phyloP scores from a whole-genome alignment of 1,140 invertebrate species.

The Thaumetopoea pityocampa region DNA sequence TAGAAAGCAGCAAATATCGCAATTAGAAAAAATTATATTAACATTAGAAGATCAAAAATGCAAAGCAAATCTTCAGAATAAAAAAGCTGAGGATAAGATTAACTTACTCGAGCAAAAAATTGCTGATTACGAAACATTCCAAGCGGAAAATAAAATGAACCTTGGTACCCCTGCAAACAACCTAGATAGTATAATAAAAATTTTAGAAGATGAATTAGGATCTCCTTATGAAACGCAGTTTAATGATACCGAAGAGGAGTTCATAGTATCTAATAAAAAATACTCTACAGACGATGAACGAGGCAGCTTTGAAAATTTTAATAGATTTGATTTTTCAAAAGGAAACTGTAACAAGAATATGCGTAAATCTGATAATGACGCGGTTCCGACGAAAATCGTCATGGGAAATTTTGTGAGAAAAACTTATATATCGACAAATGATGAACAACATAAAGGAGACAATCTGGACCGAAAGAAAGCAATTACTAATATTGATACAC shows the following conservation, averaged over 20 bases:
- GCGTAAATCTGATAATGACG: constrained; percentile 17
- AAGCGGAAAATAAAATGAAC: constrained; percentile 22
- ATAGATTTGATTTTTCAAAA: constrained; percentile 19
- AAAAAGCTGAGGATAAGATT: constrained; percentile 46
- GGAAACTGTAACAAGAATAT: constrained; percentile 13
- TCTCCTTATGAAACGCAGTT: constrained; percentile 28
- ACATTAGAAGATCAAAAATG: constrained; percentile 48
- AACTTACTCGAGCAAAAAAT: constrained; percentile 38
- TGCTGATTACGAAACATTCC: constrained; percentile 30
- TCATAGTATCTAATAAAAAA: constrained; percentile 8
- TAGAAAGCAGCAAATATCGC: constrained; percentile 49
- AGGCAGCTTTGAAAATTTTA: constrained; percentile 13
- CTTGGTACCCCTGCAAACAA: constrained; percentile 31
- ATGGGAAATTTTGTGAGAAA: constrained; percentile 35
- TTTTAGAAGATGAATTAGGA: constrained; percentile 55
- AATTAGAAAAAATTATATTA: constrained; percentile 59
- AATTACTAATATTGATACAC: constrained; percentile 31
- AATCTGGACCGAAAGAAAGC: constrained; percentile 35
- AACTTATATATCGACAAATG: constrained; percentile 26
- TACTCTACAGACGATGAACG: constrained; percentile 11
- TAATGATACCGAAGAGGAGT: constrained; percentile 15
- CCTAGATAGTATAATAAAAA: constrained; percentile 54
- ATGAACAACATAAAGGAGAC: constrained; percentile 29
- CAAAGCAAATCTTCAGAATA: constrained; percentile 35
- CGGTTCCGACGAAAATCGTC: constrained; percentile 31